Evolutionary conservation across 2,113 vertebrate species (phyloP).

Genomic region (Marcusenius ussheri): DNA sequence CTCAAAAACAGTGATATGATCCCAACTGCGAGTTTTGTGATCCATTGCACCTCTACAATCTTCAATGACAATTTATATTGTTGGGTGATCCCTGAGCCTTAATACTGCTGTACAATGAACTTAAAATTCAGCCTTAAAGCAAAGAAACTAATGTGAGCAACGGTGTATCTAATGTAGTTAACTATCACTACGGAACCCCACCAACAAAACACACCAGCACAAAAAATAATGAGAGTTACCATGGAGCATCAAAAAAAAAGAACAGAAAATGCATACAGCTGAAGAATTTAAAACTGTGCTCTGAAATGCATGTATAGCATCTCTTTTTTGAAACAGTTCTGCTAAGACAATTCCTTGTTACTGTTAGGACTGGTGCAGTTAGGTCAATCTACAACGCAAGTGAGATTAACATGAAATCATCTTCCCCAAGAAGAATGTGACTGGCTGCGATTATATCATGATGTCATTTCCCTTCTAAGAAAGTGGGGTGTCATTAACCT

Average conservation of each 20-base stretch:
- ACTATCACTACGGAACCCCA: not conserved
- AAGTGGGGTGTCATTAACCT: not conserved
- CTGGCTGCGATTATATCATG: not conserved
- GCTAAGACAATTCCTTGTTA: not conserved
- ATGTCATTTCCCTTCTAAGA: not conserved
- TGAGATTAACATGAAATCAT: not conserved
- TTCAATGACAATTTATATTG: not conserved
- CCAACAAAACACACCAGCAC: not conserved
- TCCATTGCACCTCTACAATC: not conserved
- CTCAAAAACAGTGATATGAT: not conserved
- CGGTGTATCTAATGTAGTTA: not conserved
- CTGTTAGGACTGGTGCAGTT: not conserved
- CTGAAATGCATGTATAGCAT: not conserved
- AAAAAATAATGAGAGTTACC: not conserved
- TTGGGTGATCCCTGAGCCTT: not conserved
- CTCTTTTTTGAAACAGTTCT: not conserved
- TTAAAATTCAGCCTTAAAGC: not conserved
- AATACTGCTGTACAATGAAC: not conserved
- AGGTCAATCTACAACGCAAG: not conserved
- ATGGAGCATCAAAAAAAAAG: not conserved
- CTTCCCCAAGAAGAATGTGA: not conserved
- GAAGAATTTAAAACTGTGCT: not conserved
- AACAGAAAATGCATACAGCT: not conserved
- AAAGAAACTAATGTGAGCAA: not conserved
- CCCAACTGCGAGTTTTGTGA: not conserved